Evolutionary conservation across 2,797 vertebrate genomes (phyloP).

Genomic region (Micrastur ruficollis): DNA sequence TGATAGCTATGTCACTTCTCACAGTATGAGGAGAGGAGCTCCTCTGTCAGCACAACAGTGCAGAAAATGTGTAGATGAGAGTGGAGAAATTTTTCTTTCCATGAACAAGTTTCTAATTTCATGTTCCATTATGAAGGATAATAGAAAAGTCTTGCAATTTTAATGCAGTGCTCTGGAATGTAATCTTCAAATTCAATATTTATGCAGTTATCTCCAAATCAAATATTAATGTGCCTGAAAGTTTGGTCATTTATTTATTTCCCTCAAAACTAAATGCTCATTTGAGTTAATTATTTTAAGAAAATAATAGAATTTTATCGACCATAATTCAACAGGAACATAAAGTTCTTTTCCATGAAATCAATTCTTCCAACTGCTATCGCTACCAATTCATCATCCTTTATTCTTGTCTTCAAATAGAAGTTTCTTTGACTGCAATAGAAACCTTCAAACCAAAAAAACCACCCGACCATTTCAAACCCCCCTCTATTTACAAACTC

Average conservation of each 20-base stretch:
- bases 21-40: neutral
- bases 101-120: slow-evolving; percentile 63
- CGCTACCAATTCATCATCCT: neutral
- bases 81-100: slow-evolving; percentile 35
- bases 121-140: slow-evolving; percentile 70
- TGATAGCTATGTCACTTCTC: neutral
- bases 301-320: slow-evolving; percentile 32
- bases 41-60: neutral
- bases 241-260: slow-evolving; percentile 70
- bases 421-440: neutral
- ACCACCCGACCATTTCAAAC: neutral
- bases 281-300: slow-evolving; percentile 67
- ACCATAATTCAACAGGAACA: neutral
- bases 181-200: slow-evolving; percentile 76
- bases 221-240: slow-evolving; percentile 72
- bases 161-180: slow-evolving; percentile 69
- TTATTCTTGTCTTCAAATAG: neutral
- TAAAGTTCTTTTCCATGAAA: neutral
- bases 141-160: slow-evolving; percentile 74
- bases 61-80: neutral
- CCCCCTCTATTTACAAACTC: fast-evolving
- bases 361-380: neutral
- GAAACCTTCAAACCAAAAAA: neutral
- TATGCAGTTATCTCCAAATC: slow-evolving; percentile 73
- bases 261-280: slow-evolving; percentile 50